These are phyloP conservation scores for Drosophila nasuta DNA, from an alignment of 1,140 invertebrate species.

Conservation along the genomic window DNA sequence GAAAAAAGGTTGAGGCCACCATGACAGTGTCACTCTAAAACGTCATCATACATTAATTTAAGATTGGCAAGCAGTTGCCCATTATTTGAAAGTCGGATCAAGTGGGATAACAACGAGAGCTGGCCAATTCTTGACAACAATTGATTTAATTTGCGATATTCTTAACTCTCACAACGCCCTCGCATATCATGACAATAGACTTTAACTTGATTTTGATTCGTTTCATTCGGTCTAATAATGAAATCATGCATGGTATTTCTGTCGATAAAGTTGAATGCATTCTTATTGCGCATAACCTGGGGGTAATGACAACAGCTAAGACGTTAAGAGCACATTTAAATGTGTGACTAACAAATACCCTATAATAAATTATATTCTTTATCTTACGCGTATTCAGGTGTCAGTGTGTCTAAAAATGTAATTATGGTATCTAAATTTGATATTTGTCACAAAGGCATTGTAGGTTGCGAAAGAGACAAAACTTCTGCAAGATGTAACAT, in stretches of 20 bases:
- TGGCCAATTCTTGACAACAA: slow-evolving; percentile 56
- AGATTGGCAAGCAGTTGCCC: slow-evolving; percentile 58
- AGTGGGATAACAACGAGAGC: slow-evolving; percentile 50
- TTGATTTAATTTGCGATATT: slow-evolving; percentile 57
- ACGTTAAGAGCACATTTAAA: not conserved
- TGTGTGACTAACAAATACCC: not conserved
- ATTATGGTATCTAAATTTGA: slow-evolving; percentile 30
- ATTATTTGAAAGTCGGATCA: slow-evolving; percentile 35
- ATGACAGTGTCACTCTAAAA: slow-evolving; percentile 59
- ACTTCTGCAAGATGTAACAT: too few relatives aligned
- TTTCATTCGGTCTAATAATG: slow-evolving; percentile 40
- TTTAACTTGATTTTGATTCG: slow-evolving; percentile 33
- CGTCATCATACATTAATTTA: slow-evolving; percentile 46
- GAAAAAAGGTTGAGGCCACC: slow-evolving; percentile 59
- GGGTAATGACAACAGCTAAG: not conserved
- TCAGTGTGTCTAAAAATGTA: too few relatives aligned
- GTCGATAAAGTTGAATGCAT: slow-evolving; percentile 42
- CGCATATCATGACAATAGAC: slow-evolving; percentile 31
- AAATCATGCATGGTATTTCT: slow-evolving; percentile 38
- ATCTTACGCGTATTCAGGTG: too few relatives aligned
- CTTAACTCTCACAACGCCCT: slow-evolving; percentile 46
- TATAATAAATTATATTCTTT: not conserved
- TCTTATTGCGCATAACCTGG: slow-evolving; percentile 54
- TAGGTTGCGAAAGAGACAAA: too few relatives aligned
- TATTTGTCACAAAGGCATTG: slow-evolving; percentile 33